These are phyloP conservation scores for Maccullochella peelii DNA, from an alignment of 2,113 vertebrate genomes.

Conservation along the genomic window DNA sequence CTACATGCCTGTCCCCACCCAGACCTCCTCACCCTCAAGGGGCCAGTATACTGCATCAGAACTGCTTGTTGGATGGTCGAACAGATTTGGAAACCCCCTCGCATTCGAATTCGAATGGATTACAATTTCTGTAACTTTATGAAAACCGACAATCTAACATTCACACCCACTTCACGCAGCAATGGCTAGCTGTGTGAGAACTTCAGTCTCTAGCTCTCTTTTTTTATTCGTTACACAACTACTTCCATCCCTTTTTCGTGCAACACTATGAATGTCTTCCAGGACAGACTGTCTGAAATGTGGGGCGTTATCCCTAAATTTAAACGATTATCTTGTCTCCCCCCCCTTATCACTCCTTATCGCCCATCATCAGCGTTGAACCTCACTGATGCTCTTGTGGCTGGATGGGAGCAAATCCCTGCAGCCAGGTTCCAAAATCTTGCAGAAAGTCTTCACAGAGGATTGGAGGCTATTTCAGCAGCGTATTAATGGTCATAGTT, in stretches of 20 bases:
- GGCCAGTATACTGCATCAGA: not conserved
- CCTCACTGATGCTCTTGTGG: not conserved
- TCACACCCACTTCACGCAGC: too few relatives aligned
- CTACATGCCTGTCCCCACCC: not conserved
- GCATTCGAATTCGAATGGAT: too few relatives aligned
- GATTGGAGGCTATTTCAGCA: not conserved
- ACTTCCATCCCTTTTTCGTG: not conserved
- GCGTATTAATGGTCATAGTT: not conserved
- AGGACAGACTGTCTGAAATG: not conserved
- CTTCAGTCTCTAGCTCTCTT: not conserved
- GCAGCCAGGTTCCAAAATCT: not conserved
- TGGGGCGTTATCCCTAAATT: not conserved
- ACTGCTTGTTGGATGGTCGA: not conserved
- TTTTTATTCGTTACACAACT: not conserved
- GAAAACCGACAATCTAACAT: not conserved
- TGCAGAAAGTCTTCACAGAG: not conserved
- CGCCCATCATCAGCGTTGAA: too few relatives aligned
- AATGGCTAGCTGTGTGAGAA: not conserved
- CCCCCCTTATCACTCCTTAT: too few relatives aligned
- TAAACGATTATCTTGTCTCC: too few relatives aligned
- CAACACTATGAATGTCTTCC: not conserved
- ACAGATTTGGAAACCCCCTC: not conserved
- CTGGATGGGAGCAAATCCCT: constrained; percentile 12
- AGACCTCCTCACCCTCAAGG: too few relatives aligned
- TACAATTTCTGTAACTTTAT: too few relatives aligned